phyloP scores from a whole-genome alignment of 2,113 vertebrate species.

The Pyrgilauda ruficollis region DNA sequence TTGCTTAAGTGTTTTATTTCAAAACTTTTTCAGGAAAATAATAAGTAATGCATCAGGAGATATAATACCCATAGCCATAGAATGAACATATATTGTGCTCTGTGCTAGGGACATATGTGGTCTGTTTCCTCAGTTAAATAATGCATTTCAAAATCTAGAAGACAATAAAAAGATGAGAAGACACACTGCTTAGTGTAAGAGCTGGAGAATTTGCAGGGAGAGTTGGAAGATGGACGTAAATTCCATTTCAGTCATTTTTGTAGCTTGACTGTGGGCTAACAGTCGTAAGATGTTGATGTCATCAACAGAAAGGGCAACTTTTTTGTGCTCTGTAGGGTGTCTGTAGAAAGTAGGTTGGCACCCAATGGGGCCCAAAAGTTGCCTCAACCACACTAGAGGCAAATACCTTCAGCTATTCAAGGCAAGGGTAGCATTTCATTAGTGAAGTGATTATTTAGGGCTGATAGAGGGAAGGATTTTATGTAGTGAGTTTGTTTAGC shows the following conservation, averaged over 20 bases:
- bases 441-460: fast-evolving
- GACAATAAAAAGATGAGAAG: background rate
- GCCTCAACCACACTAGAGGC: background rate
- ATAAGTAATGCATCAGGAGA: background rate
- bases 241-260: background rate
- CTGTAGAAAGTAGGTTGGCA: background rate
- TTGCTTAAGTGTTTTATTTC: background rate
- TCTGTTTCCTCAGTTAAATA: background rate
- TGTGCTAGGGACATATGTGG: background rate
- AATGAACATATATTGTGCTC: background rate
- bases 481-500: background rate
- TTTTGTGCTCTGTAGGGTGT: background rate
- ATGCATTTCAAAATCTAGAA: background rate
- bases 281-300: background rate
- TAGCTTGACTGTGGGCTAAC: background rate
- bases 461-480: background rate
- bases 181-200: background rate
- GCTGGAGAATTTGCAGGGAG: background rate
- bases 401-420: background rate
- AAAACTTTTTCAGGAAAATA: background rate
- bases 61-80: background rate
- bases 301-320: background rate
- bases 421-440: background rate
- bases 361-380: background rate
- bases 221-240: background rate